Percentiles rank a stretch among this genome's conserved stretches.
phyloP scores from a whole-genome alignment of 92 coral and sea anemone species.

The Porites rus region DNA sequence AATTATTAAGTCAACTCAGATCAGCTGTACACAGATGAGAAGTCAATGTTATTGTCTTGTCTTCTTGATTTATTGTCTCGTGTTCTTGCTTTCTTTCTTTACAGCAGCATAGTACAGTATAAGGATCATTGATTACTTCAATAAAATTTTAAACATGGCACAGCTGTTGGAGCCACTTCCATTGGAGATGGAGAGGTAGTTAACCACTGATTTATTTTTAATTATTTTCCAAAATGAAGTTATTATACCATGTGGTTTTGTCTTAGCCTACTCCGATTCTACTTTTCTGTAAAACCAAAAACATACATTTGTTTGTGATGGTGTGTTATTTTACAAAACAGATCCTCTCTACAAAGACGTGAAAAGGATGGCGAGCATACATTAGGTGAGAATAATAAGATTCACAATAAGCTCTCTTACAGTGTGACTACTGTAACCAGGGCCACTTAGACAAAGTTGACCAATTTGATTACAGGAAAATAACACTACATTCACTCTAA shows the following conservation, averaged over 20 bases:
- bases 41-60: too few relatives aligned
- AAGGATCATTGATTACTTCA: background rate
- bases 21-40: too few relatives aligned
- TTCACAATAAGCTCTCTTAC: too few relatives aligned
- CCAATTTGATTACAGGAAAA: too few relatives aligned
- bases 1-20: too few relatives aligned
- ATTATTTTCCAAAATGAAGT: background rate
- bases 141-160: constrained; percentile 17
- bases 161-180: constrained; percentile 61
- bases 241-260: background rate
- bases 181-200: constrained; percentile 65
- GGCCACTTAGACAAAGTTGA: too few relatives aligned
- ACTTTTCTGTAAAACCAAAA: too few relatives aligned
- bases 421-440: too few relatives aligned
- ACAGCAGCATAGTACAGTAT: background rate
- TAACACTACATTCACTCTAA: too few relatives aligned
- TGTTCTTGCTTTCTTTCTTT: background rate
- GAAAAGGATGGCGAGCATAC: constrained; percentile 24
- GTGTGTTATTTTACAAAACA: background rate
- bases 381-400: constrained; percentile 11
- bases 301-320: too few relatives aligned
- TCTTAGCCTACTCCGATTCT: background rate
- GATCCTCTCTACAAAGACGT: background rate
- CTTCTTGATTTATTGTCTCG: too few relatives aligned
- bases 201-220: background rate